Evolutionary conservation across 2,113 vertebrate genomes (phyloP).

Genomic region (Alosa alosa): DNA sequence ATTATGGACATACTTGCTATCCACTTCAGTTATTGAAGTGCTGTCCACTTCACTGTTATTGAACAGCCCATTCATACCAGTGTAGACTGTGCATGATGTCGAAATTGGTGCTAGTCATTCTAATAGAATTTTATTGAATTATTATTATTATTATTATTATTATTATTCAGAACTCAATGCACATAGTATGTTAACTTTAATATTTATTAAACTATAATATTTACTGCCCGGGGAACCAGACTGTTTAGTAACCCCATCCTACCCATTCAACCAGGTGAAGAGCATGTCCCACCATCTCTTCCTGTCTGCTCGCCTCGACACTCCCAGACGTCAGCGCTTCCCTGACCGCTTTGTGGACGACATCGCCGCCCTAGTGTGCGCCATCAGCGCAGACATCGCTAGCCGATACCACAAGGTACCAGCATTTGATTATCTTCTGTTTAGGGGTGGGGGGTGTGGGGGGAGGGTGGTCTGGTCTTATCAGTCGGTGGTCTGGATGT

Average conservation of each 20-base stretch:
- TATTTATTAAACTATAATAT: not conserved
- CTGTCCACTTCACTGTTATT: not conserved
- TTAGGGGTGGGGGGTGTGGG: not conserved
- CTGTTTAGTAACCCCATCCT: not conserved
- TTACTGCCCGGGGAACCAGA: not conserved
- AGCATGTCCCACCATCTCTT: constrained; percentile 86
- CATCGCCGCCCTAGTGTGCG: constrained; percentile 77
- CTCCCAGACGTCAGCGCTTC: constrained; percentile 78
- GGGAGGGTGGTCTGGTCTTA: not conserved
- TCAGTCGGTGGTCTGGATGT: constrained; percentile 1
- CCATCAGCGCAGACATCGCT: constrained; percentile 80
- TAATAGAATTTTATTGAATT: too few species aligned
- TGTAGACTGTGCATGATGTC: too few species aligned
- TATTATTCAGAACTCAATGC: not conserved
- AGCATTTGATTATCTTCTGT: not conserved
- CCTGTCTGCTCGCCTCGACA: constrained; percentile 72
- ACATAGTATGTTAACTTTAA: too few species aligned
- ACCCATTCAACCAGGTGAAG: constrained; percentile 69
- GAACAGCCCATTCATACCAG: not conserved
- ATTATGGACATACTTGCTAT: not conserved
- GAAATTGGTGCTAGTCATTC: too few species aligned
- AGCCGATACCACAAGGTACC: constrained; percentile 80
- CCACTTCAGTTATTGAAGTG: not conserved
- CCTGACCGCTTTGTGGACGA: constrained; percentile 87
- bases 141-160: not conserved